Evolutionary conservation across 1,140 invertebrate genomes (phyloP).

Genomic region (Leptestheria dahalacensis): DNA sequence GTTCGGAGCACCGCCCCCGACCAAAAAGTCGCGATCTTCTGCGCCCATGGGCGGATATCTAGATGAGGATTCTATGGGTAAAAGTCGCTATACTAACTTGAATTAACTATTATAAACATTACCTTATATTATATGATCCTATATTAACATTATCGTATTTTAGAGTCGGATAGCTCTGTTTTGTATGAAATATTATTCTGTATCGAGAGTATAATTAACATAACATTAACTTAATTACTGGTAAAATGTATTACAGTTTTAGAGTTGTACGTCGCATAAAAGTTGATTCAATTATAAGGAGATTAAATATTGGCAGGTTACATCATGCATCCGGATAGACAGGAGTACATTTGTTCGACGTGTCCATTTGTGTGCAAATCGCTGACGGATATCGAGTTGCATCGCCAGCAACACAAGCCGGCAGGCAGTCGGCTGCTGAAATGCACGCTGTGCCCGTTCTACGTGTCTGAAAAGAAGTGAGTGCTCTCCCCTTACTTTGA

Average conservation of each 20-base stretch:
- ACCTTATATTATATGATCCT: not conserved
- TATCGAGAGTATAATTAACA: no score
- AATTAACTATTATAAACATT: not conserved
- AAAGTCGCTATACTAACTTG: not conserved
- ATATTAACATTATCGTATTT: not conserved
- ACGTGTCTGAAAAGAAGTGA: slow-evolving; percentile 37
- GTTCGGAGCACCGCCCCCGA: not conserved
- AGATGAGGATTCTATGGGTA: slow-evolving; percentile 7
- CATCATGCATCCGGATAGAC: slow-evolving; percentile 10
- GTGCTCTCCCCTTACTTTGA: not conserved
- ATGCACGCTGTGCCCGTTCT: slow-evolving; percentile 65
- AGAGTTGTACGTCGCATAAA: not conserved
- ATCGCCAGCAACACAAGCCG: slow-evolving; percentile 53
- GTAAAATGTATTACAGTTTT: not conserved
- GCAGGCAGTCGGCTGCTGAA: slow-evolving; percentile 53
- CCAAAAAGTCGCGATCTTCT: not conserved
- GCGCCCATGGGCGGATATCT: not conserved
- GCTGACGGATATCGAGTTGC: slow-evolving; percentile 44
- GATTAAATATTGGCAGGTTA: slow-evolving; percentile 3
- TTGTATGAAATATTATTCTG: no score
- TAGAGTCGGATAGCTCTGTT: no score
- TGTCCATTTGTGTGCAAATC: slow-evolving; percentile 58
- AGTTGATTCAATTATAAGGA: no score
- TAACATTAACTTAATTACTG: no score
- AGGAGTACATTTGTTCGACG: slow-evolving; percentile 25